Conservation (phyloP, 2,113 vertebrate species). For the Lates calcarifer region DNA sequence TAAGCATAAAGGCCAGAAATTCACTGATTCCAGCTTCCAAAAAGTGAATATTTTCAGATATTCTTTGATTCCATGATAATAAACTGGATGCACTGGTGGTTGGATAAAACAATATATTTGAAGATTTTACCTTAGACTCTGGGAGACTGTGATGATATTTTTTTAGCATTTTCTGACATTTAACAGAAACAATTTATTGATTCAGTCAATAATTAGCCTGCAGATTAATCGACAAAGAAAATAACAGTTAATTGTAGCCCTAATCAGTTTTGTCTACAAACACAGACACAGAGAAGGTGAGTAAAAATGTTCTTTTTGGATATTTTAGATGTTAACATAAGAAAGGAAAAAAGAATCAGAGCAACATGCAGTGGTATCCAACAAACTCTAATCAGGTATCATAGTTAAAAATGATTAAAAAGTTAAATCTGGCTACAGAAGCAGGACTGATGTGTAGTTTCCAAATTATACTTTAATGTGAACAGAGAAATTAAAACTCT, state of each 20-base stretch:
- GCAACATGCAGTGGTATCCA: neutral
- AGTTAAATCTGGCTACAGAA: neutral
- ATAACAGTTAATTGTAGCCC: neutral
- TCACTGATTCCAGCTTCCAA: too few species aligned
- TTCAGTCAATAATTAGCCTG: neutral
- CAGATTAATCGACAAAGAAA: neutral
- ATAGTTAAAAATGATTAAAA: neutral
- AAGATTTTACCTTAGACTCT: neutral
- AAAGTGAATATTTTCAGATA: too few species aligned
- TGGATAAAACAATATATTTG: neutral
- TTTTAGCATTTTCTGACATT: neutral
- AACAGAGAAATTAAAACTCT: constrained; percentile 25
- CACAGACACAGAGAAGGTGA: neutral
- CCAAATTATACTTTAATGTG: neutral
- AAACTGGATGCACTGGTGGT: neutral
- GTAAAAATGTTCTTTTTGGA: neutral
- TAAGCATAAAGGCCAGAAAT: too few species aligned
- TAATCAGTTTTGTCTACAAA: neutral
- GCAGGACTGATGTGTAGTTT: constrained; percentile 11
- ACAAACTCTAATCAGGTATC: neutral
- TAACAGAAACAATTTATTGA: neutral
- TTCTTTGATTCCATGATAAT: too few species aligned
- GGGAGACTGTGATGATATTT: neutral
- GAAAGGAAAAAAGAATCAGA: neutral
- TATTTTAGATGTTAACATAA: neutral